phyloP scores from a whole-genome alignment of 2,797 vertebrate genomes.

The Pangasius larnaudii region DNA sequence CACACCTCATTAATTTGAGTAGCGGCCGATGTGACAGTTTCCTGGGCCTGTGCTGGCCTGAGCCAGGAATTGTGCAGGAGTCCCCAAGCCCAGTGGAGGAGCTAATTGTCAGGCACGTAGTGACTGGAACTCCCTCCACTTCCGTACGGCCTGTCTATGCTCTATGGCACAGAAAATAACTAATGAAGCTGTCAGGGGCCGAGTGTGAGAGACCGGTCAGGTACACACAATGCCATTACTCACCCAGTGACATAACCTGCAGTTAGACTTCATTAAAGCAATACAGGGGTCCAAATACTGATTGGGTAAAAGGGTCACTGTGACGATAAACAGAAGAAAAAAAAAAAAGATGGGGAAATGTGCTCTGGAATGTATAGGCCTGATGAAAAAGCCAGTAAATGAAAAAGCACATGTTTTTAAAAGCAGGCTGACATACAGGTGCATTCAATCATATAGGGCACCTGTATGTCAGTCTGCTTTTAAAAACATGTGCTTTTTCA shows the following conservation, averaged over 20 bases:
- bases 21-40: conserved; percentile 74
- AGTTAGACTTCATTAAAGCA: conserved; percentile 80
- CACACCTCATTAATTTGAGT: conserved; percentile 59
- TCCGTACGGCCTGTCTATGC: conserved; percentile 65
- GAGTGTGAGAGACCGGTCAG: conserved; percentile 81
- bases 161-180: conserved; percentile 73
- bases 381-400: background rate
- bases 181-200: conserved; percentile 85
- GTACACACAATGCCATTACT: conserved; percentile 80
- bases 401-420: background rate
- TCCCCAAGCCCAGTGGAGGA: conserved; percentile 83
- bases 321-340: conserved; percentile 35
- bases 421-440: too few species aligned
- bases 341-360: conserved; percentile 14
- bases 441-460: too few species aligned
- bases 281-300: conserved; percentile 30
- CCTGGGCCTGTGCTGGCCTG: conserved; percentile 51
- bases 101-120: conserved; percentile 86
- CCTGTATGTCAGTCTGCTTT: too few species aligned
- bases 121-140: conserved; percentile 82
- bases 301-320: conserved; percentile 17
- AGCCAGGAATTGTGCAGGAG: conserved; percentile 81
- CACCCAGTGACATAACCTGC: conserved; percentile 78
- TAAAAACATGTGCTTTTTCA: too few species aligned
- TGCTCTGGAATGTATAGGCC: background rate